Evolutionary conservation across 2,888 invertebrate species (phyloP).

Genomic region (Cheilosia urbana): DNA sequence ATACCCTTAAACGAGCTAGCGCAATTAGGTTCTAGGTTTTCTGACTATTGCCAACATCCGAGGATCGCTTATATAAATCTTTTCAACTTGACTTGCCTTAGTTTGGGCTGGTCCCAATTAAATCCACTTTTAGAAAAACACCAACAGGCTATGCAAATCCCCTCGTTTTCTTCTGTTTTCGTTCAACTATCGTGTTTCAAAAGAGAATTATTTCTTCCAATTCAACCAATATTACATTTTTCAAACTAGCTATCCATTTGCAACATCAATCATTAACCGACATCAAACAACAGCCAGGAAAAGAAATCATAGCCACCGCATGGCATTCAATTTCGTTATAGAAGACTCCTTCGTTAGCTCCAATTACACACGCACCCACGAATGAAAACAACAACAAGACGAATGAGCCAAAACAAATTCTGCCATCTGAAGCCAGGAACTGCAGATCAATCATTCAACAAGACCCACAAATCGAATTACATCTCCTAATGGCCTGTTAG

Average conservation of each 20-base stretch:
- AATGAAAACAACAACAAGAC: background rate
- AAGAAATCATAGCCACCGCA: background rate
- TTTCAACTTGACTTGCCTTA: too few relatives aligned
- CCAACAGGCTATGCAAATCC: too few relatives aligned
- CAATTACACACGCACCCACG: slow-evolving; percentile 3
- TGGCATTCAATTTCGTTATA: slow-evolving; percentile 20
- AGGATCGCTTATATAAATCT: too few relatives aligned
- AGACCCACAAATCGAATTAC: slow-evolving; percentile 17
- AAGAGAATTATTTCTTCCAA: too few relatives aligned
- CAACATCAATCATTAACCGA: background rate
- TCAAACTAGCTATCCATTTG: background rate
- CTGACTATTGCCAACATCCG: too few relatives aligned
- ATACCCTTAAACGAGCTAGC: too few relatives aligned
- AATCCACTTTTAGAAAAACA: too few relatives aligned
- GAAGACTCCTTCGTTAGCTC: background rate
- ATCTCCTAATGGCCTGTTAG: slow-evolving; percentile 9
- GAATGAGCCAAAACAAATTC: slow-evolving; percentile 13
- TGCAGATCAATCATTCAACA: slow-evolving; percentile 31
- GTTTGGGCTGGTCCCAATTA: too few relatives aligned
- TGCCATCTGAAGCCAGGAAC: slow-evolving; percentile 1
- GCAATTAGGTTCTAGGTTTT: too few relatives aligned
- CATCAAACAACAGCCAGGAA: background rate
- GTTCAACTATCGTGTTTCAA: too few relatives aligned
- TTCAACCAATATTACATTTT: too few relatives aligned
- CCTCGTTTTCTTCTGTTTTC: too few relatives aligned